Conservation (phyloP, 1,140 invertebrate species). For the Saccostrea cuccullata region DNA sequence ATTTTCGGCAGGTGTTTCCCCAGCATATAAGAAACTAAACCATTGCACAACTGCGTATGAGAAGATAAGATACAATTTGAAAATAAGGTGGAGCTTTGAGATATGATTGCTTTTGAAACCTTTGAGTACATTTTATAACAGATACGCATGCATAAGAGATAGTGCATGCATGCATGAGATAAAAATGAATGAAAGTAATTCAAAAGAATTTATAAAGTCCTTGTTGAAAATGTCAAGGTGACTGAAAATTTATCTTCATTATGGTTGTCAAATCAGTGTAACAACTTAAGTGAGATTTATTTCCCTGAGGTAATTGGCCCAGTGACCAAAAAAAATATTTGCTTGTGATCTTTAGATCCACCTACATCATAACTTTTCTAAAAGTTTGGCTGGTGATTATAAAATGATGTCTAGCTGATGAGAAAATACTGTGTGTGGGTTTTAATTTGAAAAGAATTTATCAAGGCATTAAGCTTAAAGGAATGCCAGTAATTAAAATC, state of each 20-base stretch:
- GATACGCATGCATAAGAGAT: background rate
- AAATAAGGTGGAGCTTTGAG: constrained; percentile 2
- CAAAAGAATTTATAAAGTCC: background rate
- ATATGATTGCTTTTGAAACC: background rate
- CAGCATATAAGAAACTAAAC: background rate
- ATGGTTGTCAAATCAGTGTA: too few species aligned
- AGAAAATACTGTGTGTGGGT: background rate
- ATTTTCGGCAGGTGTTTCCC: background rate
- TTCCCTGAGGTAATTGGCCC: background rate
- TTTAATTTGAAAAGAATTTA: background rate
- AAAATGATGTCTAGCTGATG: background rate
- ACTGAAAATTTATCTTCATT: too few species aligned
- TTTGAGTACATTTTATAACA: background rate
- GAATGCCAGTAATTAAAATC: constrained; percentile 25
- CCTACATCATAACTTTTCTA: background rate
- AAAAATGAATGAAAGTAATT: background rate
- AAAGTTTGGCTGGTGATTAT: background rate
- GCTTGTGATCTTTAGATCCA: background rate
- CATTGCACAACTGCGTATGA: background rate
- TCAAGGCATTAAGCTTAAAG: background rate
- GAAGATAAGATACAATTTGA: background rate
- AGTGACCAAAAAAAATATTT: background rate
- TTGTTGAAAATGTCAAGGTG: background rate
- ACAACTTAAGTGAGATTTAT: background rate
- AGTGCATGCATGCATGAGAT: background rate